phyloP scores from a whole-genome alignment of 2,888 invertebrate species.

The Koerneria pararmatus region DNA sequence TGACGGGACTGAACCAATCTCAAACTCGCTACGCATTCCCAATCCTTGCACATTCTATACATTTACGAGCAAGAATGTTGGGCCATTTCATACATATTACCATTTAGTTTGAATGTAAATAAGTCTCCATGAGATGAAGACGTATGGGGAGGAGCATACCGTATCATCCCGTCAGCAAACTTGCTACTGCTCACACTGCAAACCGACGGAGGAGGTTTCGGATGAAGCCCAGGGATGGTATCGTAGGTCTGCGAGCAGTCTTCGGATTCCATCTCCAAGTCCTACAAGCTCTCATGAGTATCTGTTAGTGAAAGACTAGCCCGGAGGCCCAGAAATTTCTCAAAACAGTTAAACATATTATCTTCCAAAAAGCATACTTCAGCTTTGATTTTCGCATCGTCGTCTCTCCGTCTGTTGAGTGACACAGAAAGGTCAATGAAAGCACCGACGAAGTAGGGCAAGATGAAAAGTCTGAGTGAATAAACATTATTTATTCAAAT shows the following conservation, averaged over 20 bases:
- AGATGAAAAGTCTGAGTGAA: constrained; percentile 72
- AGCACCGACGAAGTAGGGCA: constrained; percentile 85
- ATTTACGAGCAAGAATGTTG: too few relatives aligned
- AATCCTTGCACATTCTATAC: too few relatives aligned
- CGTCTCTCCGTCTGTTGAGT: constrained; percentile 79
- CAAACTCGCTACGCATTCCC: too few relatives aligned
- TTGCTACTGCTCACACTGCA: constrained; percentile 48
- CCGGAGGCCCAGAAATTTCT: too few relatives aligned
- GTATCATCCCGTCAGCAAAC: constrained; percentile 50
- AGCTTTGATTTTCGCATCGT: constrained; percentile 57
- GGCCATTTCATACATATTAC: too few relatives aligned
- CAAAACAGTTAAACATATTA: too few relatives aligned
- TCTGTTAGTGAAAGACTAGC: neutral
- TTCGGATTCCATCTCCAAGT: constrained; percentile 53
- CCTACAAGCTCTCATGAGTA: constrained; percentile 29
- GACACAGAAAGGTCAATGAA: constrained; percentile 92
- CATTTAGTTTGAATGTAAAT: too few relatives aligned
- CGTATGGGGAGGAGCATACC: too few relatives aligned
- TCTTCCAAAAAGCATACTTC: too few relatives aligned
- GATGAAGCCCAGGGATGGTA: constrained; percentile 42
- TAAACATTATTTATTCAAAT: neutral
- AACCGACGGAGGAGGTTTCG: constrained; percentile 49
- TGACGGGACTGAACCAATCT: too few relatives aligned
- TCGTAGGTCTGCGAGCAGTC: constrained; percentile 54
- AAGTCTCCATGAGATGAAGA: too few relatives aligned